Evolutionary conservation across 2,797 vertebrate species (phyloP).

Genomic region (Eospalax fontanierii): DNA sequence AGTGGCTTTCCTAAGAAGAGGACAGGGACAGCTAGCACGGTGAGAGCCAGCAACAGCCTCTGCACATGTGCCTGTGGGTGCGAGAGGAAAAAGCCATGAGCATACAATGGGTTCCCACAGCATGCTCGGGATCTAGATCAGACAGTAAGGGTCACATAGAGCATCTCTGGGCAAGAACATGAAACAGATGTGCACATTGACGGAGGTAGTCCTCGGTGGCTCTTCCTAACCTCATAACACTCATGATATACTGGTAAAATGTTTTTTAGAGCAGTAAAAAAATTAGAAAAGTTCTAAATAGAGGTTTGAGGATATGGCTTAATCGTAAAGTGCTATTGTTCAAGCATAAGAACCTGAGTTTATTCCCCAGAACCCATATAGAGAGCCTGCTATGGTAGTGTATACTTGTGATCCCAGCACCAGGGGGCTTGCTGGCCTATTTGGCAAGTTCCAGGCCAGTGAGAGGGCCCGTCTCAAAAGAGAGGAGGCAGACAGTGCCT

Average conservation of each 20-base stretch:
- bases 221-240: neutral
- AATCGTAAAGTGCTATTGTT: neutral
- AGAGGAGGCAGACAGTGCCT: neutral
- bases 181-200: neutral
- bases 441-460: neutral
- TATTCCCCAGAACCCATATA: neutral
- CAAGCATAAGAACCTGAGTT: neutral
- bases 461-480: neutral
- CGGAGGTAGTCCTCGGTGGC: fast-evolving
- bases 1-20: constrained; percentile 97
- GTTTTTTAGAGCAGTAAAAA: neutral
- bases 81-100: neutral
- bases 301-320: neutral
- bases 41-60: constrained; percentile 92
- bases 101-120: fast-evolving
- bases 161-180: neutral
- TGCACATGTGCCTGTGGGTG: constrained; percentile 92
- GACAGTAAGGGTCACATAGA: neutral
- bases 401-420: neutral
- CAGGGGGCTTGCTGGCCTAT: neutral
- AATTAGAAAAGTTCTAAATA: neutral
- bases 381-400: neutral
- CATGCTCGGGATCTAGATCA: no score
- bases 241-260: neutral
- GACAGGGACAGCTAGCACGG: constrained; percentile 94